Evolutionary conservation across 1,140 invertebrate genomes (phyloP), one percentile per base, ranked within the genome.

Genomic region (Eurosta solidaginis): DNA sequence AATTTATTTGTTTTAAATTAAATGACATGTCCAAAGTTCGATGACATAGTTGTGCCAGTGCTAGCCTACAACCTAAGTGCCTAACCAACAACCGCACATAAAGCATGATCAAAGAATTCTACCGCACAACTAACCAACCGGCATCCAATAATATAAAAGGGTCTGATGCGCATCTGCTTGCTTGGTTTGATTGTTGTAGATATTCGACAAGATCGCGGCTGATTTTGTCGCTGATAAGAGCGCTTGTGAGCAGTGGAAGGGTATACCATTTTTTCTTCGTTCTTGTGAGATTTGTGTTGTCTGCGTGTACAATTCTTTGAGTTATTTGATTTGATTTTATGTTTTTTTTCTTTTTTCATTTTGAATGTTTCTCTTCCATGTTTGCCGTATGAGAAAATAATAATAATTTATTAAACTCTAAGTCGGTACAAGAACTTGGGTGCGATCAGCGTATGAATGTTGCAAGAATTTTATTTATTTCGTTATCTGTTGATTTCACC

Each of bases 1-100:
- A 17, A 74, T 74, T 74, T 74, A 74, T 44, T 27, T 74, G 33
- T 40, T 74, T 76, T 76, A 52, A 76, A 76, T 76, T 76, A 76
- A 76, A 76, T 52, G 49, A 47, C 29, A 76, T 76, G 75, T 76
- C 75, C 29, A 33, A 45, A 49, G 33, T 76, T 76, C 75, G 75
- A 76, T 76, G 49, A 76, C 75, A 76, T 14, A 76, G 22, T 74
- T 74, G 73, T 29, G 44, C 40, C 45, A 7, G 44, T 45, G 7
- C n/a, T n/a, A n/a, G n/a, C n/a, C n/a, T n/a, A n/a, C n/a, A n/a
- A n/a, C n/a, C n/a, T n/a, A n/a, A n/a, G n/a, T n/a, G n/a, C n/a
- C n/a, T n/a, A n/a, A 40, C 59, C 59, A 54, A 29, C 25, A 54
- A 25, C 5, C 50, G 50, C 20, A 9, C 50, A 7, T n/a, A 33